Conservation (phyloP, 1,140 invertebrate species). For the Penaeus chinensis region DNA sequence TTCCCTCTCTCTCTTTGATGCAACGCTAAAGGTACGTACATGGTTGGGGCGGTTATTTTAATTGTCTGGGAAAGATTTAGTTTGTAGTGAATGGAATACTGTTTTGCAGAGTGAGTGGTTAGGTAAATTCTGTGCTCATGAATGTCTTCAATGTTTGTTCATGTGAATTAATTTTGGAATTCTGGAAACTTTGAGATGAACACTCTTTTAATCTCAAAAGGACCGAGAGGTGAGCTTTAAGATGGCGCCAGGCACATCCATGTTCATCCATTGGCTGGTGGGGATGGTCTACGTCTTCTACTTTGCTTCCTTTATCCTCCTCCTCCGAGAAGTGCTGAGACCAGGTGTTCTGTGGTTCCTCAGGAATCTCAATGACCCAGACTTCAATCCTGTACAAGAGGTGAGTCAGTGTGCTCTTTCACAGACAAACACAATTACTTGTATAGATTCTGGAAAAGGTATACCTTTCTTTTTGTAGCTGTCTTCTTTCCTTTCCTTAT, state of each 20-base stretch:
- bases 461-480: too few relatives aligned
- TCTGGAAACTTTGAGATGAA: neutral
- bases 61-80: neutral
- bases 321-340: constrained; percentile 91
- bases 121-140: neutral
- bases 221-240: constrained; percentile 86
- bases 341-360: constrained; percentile 98
- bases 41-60: neutral
- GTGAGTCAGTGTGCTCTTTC: constrained; percentile 64
- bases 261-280: constrained; percentile 99
- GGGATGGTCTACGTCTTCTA: constrained; percentile 99
- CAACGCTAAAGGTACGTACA: constrained; percentile 79
- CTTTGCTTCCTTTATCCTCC: constrained; percentile 96
- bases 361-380: constrained; percentile 97
- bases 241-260: constrained; percentile 91
- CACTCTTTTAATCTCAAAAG: constrained; percentile 60
- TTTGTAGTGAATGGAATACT: too few relatives aligned
- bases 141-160: neutral
- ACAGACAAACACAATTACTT: too few relatives aligned
- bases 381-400: constrained; percentile 98
- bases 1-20: constrained; percentile 94
- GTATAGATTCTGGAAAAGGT: too few relatives aligned
- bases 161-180: neutral
- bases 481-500: too few relatives aligned
- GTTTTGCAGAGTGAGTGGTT: neutral